Evolutionary conservation across 2,797 vertebrate species (phyloP).

Genomic region (Decapterus maruadsi): DNA sequence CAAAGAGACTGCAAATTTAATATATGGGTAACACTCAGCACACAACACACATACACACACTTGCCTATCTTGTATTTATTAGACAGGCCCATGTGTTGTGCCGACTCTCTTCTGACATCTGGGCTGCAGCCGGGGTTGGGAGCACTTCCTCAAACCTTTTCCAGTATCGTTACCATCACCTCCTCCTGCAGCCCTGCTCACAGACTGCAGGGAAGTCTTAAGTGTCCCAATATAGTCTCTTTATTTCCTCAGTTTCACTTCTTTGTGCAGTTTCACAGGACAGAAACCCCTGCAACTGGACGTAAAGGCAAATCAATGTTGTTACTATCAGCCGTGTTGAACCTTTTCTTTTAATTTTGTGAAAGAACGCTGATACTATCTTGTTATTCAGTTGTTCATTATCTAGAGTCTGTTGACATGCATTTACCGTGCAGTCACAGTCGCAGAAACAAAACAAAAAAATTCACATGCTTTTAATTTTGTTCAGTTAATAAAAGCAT

Average conservation of each 20-base stretch:
- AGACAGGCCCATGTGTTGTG: slow-evolving; percentile 37
- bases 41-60: not conserved
- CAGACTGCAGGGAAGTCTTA: slow-evolving; percentile 28
- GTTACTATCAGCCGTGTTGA: not conserved
- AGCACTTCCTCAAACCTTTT: slow-evolving; percentile 46
- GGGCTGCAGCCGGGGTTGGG: slow-evolving; percentile 62
- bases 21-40: not conserved
- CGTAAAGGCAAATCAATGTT: not conserved
- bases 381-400: not conserved
- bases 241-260: slow-evolving; percentile 1
- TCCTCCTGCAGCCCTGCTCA: slow-evolving; percentile 26
- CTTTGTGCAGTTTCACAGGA: not conserved
- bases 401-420: not conserved
- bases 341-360: not conserved
- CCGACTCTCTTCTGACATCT: slow-evolving; percentile 66
- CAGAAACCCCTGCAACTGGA: not conserved
- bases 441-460: not conserved
- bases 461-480: not conserved
- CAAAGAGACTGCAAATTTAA: not conserved
- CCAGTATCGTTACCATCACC: slow-evolving; percentile 44
- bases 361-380: not conserved
- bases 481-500: not conserved
- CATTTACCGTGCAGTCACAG: not conserved
- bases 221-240: slow-evolving; percentile 8
- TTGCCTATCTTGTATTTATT: slow-evolving; percentile 43